Evolutionary conservation across 1,140 invertebrate species (phyloP), one percentile per base, ranked within the genome.

Genomic region (Drosophila auraria): DNA sequence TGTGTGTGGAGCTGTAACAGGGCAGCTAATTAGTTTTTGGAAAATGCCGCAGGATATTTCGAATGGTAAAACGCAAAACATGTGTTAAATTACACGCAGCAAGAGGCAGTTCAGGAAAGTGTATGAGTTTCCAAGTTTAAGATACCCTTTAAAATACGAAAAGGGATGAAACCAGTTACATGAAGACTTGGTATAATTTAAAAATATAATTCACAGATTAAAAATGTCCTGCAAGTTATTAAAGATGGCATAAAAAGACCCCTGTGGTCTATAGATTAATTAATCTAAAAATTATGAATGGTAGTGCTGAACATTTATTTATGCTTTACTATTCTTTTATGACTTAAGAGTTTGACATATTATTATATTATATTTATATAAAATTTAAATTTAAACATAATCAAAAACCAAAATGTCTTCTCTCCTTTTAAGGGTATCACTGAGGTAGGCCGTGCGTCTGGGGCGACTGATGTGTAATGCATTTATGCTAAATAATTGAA

Each of bases 401-500:
- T 1, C n/a, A 0, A 9, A 14, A 12, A 4, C 7, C 4, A 20
- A 14, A 1, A 14, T 47, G 15, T 5, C 27, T 15, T 5, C 20
- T 1, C 38, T 15, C 9, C 2, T 33, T n/a, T 14, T 1, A 30
- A 49, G 64, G 30, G 27, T 66, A 66, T 27, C 9, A 3, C 3
- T 23, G 23, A 0, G 25, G 15, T 20, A 23, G 49, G 11, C 14
- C 11, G 9, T 30, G 25, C 38, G 25, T 20, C 33, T 11, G 17
- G 36, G 23, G 38, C 27, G 25, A 62, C 14, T 58, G 44, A 33
- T 61, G 64, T 59, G 59, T 33, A 78, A 84, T 73, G 47, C 72
- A 86, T 68, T 86, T 86, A 86, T 89, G 78, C 66, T 89, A 66
- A 89, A 89, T 84, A 87, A 87, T 87, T 89, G 84, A 89, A 87